phyloP scores from a whole-genome alignment of 2,888 invertebrate species.

The Timema cristinae region DNA sequence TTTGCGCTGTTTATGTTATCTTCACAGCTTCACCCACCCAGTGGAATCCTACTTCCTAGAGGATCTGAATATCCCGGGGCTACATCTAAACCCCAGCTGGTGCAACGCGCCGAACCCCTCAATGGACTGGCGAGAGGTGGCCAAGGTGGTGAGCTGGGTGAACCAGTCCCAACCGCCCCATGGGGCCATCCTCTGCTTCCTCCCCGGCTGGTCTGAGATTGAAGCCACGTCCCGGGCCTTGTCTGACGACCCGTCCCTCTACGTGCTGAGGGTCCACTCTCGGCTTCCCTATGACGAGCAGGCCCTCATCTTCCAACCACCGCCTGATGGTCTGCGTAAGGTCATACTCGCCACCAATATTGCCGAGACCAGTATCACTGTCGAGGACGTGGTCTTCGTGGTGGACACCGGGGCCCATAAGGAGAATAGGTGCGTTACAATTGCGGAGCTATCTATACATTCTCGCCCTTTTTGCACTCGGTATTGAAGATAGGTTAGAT shows the following conservation, averaged over 20 bases:
- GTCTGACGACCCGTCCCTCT: constrained; percentile 39
- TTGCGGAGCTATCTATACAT: too few relatives aligned
- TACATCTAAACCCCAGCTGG: not conserved
- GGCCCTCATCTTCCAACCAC: constrained; percentile 52
- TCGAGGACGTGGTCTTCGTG: constrained; percentile 66
- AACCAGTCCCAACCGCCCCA: constrained; percentile 50
- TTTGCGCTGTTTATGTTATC: too few relatives aligned
- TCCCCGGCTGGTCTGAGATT: constrained; percentile 74
- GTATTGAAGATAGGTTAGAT: too few relatives aligned
- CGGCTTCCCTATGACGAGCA: constrained; percentile 57
- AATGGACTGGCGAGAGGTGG: constrained; percentile 40
- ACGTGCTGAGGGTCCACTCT: constrained; percentile 56
- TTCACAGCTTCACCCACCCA: constrained; percentile 49
- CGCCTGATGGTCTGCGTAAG: constrained; percentile 55
- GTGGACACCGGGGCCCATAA: constrained; percentile 62
- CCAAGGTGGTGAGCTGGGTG: constrained; percentile 55
- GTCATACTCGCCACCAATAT: constrained; percentile 68
- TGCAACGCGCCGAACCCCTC: not conserved
- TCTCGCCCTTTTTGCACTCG: too few relatives aligned
- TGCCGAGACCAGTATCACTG: constrained; percentile 69
- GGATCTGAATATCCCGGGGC: constrained; percentile 4
- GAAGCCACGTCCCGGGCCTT: constrained; percentile 50
- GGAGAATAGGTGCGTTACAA: constrained; percentile 44
- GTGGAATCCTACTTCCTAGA: constrained; percentile 57
- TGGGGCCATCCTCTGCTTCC: constrained; percentile 68